Conservation (phyloP, 2,888 invertebrate species). For the Ecdyonurus torrentis region DNA sequence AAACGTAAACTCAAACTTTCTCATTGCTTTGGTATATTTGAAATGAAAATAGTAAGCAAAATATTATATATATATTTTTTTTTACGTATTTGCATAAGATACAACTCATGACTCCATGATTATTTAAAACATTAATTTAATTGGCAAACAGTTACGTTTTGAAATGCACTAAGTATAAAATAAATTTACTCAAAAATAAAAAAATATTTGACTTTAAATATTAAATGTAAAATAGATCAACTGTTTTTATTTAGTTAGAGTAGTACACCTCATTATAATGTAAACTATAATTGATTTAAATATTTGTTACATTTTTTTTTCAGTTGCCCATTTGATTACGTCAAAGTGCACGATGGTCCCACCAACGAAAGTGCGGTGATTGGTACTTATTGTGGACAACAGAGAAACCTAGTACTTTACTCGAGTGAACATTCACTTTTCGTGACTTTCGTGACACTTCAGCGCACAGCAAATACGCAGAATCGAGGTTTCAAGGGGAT, state of each 20-base stretch:
- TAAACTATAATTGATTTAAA: slow-evolving; percentile 5
- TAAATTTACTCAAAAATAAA: neutral
- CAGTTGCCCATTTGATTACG: slow-evolving; percentile 97
- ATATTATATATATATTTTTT: too few species aligned
- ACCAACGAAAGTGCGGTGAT: slow-evolving; percentile 78
- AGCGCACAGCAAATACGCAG: slow-evolving; percentile 83
- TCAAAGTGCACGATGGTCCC: slow-evolving; percentile 90
- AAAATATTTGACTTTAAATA: neutral
- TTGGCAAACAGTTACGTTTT: too few species aligned
- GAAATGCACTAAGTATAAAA: too few species aligned
- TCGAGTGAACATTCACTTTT: slow-evolving; percentile 82
- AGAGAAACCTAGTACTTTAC: slow-evolving; percentile 87
- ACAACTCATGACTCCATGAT: too few species aligned
- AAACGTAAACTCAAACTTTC: too few species aligned
- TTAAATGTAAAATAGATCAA: neutral
- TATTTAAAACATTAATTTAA: too few species aligned
- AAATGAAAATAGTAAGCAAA: too few species aligned
- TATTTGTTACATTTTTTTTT: slow-evolving; percentile 21
- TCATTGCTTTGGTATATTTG: too few species aligned
- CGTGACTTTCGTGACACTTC: slow-evolving; percentile 81
- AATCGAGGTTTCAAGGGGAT: slow-evolving; percentile 97
- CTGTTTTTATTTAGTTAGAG: neutral
- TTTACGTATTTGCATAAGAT: too few species aligned
- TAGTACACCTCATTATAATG: neutral
- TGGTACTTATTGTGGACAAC: slow-evolving; percentile 94